Conservation (phyloP, 2,888 invertebrate genomes). For the Leucoma salicis region DNA sequence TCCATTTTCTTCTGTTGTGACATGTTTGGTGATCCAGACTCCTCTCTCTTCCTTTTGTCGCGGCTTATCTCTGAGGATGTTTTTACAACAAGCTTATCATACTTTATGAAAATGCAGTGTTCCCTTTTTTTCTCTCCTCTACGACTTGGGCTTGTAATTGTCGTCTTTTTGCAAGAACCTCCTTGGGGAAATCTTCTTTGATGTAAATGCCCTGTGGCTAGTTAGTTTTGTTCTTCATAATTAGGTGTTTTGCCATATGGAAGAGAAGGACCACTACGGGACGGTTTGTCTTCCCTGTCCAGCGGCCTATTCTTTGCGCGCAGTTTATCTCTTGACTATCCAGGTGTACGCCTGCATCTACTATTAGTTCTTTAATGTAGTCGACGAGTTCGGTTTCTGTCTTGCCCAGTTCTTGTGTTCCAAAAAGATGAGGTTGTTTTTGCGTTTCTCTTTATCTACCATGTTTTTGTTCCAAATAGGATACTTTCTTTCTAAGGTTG, state of each 20-base stretch:
- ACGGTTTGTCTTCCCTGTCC: no score
- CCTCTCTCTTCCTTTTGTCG: no score
- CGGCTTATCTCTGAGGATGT: no score
- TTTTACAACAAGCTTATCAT: no score
- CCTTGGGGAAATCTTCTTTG: constrained; percentile 4
- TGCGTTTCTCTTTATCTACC: not conserved
- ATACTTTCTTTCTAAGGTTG: not conserved
- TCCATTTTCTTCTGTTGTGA: no score
- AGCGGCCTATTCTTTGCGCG: no score
- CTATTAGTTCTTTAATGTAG: not conserved
- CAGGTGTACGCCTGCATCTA: not conserved
- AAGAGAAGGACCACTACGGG: not conserved
- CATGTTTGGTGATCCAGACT: no score
- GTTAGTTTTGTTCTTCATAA: not conserved
- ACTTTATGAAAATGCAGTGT: no score
- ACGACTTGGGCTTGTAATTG: constrained; percentile 16
- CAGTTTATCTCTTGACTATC: not conserved
- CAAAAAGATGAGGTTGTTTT: not conserved
- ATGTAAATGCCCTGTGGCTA: not conserved
- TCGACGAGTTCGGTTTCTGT: not conserved
- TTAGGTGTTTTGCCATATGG: not conserved
- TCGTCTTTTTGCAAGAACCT: constrained; percentile 2
- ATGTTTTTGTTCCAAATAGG: not conserved
- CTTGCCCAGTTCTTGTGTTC: not conserved
- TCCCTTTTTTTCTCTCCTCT: constrained; percentile 7